Evolutionary conservation across 2,888 invertebrate species (phyloP).

Genomic region (Nomada flava): DNA sequence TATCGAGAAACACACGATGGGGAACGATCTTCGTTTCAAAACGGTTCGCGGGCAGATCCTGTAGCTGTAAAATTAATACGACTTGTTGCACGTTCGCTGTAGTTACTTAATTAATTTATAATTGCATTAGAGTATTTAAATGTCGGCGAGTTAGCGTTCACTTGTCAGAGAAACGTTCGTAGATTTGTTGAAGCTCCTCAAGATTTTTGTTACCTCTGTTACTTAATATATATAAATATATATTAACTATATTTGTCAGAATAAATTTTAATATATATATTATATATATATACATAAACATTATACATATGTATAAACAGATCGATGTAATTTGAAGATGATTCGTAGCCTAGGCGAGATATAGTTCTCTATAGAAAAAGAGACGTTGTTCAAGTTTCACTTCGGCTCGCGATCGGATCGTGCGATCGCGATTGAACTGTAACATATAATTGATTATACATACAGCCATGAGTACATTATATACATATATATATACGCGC

Average conservation of each 20-base stretch:
- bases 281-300: constrained; percentile 53
- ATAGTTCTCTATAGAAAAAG: constrained; percentile 62
- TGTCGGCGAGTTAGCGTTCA: constrained; percentile 54
- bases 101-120: constrained; percentile 67
- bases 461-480: constrained; percentile 65
- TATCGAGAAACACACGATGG: background rate
- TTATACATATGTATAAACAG: constrained; percentile 79
- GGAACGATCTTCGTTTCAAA: background rate
- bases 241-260: constrained; percentile 74
- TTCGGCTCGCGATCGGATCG: constrained; percentile 60
- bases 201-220: constrained; percentile 76
- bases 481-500: constrained; percentile 69
- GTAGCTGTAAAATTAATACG: constrained; percentile 41
- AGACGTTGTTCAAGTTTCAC: constrained; percentile 81
- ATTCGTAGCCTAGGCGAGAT: constrained; percentile 73
- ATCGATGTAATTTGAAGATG: constrained; percentile 79
- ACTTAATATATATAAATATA: constrained; percentile 63
- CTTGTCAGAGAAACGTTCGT: constrained; percentile 57
- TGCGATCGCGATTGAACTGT: constrained; percentile 59
- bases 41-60: constrained; percentile 52
- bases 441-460: constrained; percentile 66
- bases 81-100: constrained; percentile 73
- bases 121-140: constrained; percentile 62
- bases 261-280: constrained; percentile 74
- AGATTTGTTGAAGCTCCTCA: constrained; percentile 69